Conservation (phyloP, 2,797 vertebrate species). For the Philypnodon macrostomus region DNA sequence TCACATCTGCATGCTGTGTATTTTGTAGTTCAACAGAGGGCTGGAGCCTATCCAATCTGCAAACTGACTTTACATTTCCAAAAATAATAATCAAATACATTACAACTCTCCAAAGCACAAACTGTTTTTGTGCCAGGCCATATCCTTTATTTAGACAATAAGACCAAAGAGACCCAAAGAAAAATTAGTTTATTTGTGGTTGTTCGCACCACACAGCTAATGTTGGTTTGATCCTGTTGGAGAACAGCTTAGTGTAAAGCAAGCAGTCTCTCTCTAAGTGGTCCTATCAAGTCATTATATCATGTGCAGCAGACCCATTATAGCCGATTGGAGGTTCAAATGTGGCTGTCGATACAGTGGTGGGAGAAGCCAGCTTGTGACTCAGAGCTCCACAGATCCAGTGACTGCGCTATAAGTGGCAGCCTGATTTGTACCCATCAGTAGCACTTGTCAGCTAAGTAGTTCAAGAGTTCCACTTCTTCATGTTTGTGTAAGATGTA, state of each 20-base stretch:
- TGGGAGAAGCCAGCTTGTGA: constrained; percentile 31
- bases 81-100: too few species aligned
- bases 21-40: too few species aligned
- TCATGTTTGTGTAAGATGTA: constrained; percentile 24
- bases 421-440: constrained; percentile 51
- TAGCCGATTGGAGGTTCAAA: constrained; percentile 33
- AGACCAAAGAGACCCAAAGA: constrained; percentile 7
- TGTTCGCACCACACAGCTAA: constrained; percentile 17
- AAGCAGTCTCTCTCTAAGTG: constrained; percentile 19
- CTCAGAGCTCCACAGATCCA: constrained; percentile 28
- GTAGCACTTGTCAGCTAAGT: constrained; percentile 24
- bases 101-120: background rate
- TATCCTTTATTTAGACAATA: constrained; percentile 4
- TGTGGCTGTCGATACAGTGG: constrained; percentile 34
- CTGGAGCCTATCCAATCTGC: too few species aligned
- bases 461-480: constrained; percentile 25
- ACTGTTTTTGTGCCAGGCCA: background rate
- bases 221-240: constrained; percentile 24
- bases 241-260: constrained; percentile 27
- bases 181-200: constrained; percentile 10
- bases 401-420: constrained; percentile 40
- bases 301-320: constrained; percentile 26
- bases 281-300: constrained; percentile 48
- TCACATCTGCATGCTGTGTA: too few species aligned
- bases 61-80: too few species aligned